phyloP scores from a whole-genome alignment of 1,140 invertebrate species.

The Drosophila subpulchrella region DNA sequence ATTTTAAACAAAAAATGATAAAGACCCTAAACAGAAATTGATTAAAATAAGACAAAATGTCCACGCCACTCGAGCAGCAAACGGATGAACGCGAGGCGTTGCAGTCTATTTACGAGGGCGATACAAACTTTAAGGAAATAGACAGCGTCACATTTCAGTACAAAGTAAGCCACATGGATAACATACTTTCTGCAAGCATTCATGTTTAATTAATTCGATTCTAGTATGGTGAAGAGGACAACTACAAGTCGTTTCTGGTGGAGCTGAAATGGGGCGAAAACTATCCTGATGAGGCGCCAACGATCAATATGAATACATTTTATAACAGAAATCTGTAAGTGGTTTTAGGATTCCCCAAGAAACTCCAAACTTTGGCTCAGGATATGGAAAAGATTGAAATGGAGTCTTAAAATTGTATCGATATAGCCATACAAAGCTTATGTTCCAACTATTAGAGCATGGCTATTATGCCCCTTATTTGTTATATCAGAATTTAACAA shows the following conservation, averaged over 20 bases:
- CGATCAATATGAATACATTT: constrained; percentile 95
- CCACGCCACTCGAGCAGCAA: constrained; percentile 88
- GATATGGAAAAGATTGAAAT: too few species aligned
- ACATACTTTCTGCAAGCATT: not conserved
- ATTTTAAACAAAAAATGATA: constrained; percentile 19
- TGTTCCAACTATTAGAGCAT: too few species aligned
- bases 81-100: constrained; percentile 96
- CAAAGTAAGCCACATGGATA: constrained; percentile 88
- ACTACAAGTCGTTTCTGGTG: constrained; percentile 92
- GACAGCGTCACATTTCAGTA: constrained; percentile 93
- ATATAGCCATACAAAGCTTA: constrained; percentile 1
- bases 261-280: constrained; percentile 94
- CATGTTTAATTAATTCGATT: constrained; percentile 65
- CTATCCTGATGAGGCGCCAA: constrained; percentile 93
- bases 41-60: constrained; percentile 84
- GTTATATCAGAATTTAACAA: too few species aligned
- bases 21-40: not conserved
- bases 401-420: not conserved
- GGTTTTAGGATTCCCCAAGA: constrained; percentile 1
- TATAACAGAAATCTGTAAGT: constrained; percentile 97
- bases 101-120: constrained; percentile 97
- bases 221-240: constrained; percentile 93
- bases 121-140: constrained; percentile 93
- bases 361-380: too few species aligned
- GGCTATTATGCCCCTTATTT: too few species aligned